Evolutionary conservation across 2,113 vertebrate genomes (phyloP), one percentile per base, ranked within the genome.

Genomic region (Apus apus): DNA sequence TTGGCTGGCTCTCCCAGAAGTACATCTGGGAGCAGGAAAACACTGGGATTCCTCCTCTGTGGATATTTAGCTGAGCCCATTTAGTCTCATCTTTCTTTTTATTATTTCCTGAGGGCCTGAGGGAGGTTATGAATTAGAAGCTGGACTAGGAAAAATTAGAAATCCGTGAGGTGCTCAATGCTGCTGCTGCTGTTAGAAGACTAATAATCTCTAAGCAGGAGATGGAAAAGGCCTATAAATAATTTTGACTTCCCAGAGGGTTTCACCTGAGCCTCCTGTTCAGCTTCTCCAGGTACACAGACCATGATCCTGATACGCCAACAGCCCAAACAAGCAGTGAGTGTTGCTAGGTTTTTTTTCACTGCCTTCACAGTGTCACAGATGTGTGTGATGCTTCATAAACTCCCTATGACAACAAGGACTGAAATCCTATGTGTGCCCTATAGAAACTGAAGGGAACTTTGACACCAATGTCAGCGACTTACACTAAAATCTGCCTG

Each of bases 61-160:
- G 62, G 40, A 36, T 66, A 68, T 70, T 88, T 62, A 66, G 5
- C 36, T 74, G 51, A 77, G 32, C 65, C 64, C 76, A 36, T 70
- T 88, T 58, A 81, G 64, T 62, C 43, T 88, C 68, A 62, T 74
- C 67, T 90, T 96, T 87, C 40, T 70, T 86, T 32, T 80, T 74
- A 70, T 85, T 93, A 76, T 92, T 94, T 96, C 82, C 76, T 85
- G 61, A 48, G 84, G 66, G 17, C 57, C 75, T 57, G 15, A 38
- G 90, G 72, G 85, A 86, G 29, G 92, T 94, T 57, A 22, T 53
- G 62, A 71, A 58, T 80, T 71, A 88, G 67, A 80, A 93, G 54
- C 64, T 67, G 46, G 38, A 71, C 64, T 70, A 87, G 74, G n/a
- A 48, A 94, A 93, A 90, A 68, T 51, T 40, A 88, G 46, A 84